phyloP scores from a whole-genome alignment of 2,888 invertebrate species.

The Limnephilus lunatus region DNA sequence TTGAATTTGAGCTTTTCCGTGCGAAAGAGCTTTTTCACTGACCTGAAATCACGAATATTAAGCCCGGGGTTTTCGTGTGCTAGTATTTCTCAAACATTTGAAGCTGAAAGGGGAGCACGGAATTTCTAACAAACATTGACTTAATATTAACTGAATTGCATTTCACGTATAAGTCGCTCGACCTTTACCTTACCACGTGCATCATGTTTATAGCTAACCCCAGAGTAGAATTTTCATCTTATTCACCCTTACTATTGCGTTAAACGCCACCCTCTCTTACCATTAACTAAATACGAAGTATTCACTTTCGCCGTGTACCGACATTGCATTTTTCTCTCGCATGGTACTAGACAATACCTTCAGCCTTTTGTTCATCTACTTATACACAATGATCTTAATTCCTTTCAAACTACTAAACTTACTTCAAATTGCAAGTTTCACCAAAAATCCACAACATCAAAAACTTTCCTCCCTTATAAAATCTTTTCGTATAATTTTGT shows the following conservation, averaged over 20 bases:
- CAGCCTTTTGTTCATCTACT: neutral
- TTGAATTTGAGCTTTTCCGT: neutral
- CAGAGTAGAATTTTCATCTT: neutral
- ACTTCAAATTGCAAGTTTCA: neutral
- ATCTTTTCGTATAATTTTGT: neutral
- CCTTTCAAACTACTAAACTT: neutral
- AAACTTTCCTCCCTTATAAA: neutral
- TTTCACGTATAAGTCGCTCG: neutral
- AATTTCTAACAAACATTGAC: neutral
- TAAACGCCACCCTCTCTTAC: neutral
- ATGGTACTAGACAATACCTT: neutral
- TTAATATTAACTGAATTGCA: neutral
- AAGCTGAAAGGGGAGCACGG: neutral
- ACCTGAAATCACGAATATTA: neutral
- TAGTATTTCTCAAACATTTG: neutral
- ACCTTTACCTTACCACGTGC: neutral
- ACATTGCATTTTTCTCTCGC: conserved; percentile 8
- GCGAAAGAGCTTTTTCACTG: neutral
- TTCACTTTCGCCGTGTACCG: neutral
- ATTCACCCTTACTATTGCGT: conserved; percentile 8
- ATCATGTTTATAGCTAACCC: neutral
- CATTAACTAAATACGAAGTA: neutral
- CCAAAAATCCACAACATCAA: neutral
- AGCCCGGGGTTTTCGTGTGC: neutral
- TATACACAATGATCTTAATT: no score